phyloP scores from a whole-genome alignment of 2,797 vertebrate genomes.

The Hydrolagus colliei region DNA sequence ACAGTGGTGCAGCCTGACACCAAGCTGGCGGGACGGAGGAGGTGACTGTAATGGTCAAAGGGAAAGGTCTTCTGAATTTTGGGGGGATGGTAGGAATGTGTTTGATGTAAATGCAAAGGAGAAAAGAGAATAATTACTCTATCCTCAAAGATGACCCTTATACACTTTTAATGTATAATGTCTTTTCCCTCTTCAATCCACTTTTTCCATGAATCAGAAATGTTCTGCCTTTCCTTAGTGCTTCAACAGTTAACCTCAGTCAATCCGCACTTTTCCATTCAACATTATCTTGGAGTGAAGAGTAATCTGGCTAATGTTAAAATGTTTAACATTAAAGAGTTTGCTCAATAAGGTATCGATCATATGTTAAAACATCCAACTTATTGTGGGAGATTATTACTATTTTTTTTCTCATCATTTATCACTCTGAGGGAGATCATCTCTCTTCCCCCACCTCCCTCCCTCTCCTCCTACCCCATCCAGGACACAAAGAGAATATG shows the following conservation, averaged over 20 bases:
- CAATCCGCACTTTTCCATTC: no score
- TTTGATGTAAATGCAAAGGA: background rate
- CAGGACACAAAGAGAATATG: background rate
- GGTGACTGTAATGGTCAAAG: no score
- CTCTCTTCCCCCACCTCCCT: no score
- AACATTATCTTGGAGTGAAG: background rate
- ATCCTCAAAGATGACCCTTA: background rate
- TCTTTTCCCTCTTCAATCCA: background rate
- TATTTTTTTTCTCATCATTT: background rate
- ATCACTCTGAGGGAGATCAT: background rate
- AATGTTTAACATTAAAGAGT: slow-evolving; percentile 27
- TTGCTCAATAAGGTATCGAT: slow-evolving; percentile 1
- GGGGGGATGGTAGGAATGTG: no score
- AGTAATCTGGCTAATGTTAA: slow-evolving; percentile 8
- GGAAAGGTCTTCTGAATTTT: no score
- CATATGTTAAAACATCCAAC: slow-evolving; percentile 1
- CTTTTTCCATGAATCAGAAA: background rate
- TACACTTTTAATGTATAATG: background rate
- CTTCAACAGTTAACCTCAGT: slow-evolving; percentile 8
- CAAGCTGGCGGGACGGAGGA: no score
- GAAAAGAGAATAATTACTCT: background rate
- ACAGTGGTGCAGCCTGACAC: no score
- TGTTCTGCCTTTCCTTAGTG: background rate
- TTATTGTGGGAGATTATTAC: slow-evolving; percentile 20
- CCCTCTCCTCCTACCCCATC: background rate